Evolutionary conservation across 2,888 invertebrate genomes (phyloP), one percentile per base, ranked within the genome.

Genomic region (Meta bourneti): DNA sequence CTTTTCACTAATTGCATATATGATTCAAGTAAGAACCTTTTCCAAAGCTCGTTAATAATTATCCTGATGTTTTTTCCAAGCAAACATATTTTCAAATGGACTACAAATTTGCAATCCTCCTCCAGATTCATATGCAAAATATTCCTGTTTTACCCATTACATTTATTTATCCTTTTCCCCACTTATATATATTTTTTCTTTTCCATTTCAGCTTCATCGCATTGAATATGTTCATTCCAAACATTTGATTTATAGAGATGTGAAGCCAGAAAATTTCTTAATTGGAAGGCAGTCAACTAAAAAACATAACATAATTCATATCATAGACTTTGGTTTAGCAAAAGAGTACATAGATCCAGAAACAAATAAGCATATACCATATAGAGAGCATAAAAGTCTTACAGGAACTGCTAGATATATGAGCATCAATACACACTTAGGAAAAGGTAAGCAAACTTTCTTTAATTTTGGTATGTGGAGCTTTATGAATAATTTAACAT

Each of bases 341-440:
- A 99, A 99, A 97, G 99, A 99, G 97, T 99, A 99, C 96, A 99
- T 99, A 96, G 99, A 99, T 96, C 97, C 99, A 96, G 99, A 99
- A 97, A 98, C 98, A 96, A 98, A 98, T 96, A 98, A 99, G 96
- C 99, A 99, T 96, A 99, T 99, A 96, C 99, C 99, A 94, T 99
- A 99, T 96, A 97, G 99, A 97, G 99, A 99, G 96, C 99, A 99
- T 96, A 99, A 99, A 96, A 99, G 99, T 95, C 96, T 99, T 95
- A 99, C 99, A 93, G 99, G 99, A 94, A 99, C 99, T 94, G 99
- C 99, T 94, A 97, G 99, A 96, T 99, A 99, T 96, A 99, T 99
- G 99, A 99, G 99, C 96, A 99, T 99, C 96, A 99, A 99, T 96
- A 99, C 99, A 95, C 99, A 99, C 96, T 97, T 99, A 96, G 99